Evolutionary conservation across 2,888 invertebrate species (phyloP), one percentile per base, ranked within the genome.

Genomic region (Spilosoma lubricipeda): DNA sequence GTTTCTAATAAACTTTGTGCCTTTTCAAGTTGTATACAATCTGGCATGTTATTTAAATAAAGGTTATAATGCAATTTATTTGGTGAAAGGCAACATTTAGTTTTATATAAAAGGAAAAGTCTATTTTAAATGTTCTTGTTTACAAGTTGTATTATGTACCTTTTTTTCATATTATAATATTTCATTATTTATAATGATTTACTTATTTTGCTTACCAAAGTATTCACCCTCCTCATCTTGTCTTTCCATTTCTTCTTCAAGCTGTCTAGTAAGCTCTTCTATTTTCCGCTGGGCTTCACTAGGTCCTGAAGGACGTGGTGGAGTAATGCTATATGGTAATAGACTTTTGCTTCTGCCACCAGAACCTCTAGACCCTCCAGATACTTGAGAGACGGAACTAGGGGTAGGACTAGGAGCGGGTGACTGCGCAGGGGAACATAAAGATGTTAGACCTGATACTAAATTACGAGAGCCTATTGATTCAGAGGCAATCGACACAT

Each of bases 161-260:
- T 52, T 42, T 64, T 48, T 59, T 71, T 73, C 33, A 70, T 68
- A 73, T 72, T 72, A 67, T n/a, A 69, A 70, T 45, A 39, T 71
- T 74, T 72, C 42, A 45, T 45, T 70, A 48, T n/a, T 59, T 63
- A 56, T 66, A 0, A 48, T 36, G 45, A 64, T 66, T 66, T 30
- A 56, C 30, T 64, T 45, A 73, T 67, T 30, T 67, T 85, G 11
- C 96, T 96, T 95, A 99, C 99, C 99, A 96, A 99, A 99, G 93
- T 99, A 99, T 96, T 99, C 99, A 85, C 99, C 99, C 92, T 99
- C 98, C 86, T 99, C 98, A 93, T 98, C 98, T 88, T 98, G 98
- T 86, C 98, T 98, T 91, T 99, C 99, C 97, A 99, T 98, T 96
- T 99, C 99, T 91, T 99, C 99, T 91, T 99, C 99, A 80, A 99